Conservation (phyloP, 1,140 invertebrate species). For the Aphaenogaster ashmeadi region DNA sequence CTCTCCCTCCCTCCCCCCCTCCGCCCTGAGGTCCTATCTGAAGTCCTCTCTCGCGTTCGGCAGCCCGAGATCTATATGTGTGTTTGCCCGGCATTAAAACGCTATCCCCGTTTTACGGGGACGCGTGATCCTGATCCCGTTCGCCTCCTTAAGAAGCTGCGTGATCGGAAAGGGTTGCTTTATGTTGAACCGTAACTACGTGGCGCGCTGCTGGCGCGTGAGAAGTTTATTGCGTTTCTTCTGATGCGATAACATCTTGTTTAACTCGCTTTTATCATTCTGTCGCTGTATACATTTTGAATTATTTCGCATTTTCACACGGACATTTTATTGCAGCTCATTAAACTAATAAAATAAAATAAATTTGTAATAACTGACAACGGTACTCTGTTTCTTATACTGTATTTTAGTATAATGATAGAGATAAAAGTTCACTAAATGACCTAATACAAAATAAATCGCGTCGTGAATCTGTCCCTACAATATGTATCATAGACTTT, state of each 20-base stretch:
- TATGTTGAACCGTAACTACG: slow-evolving; percentile 43
- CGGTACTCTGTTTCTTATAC: not conserved
- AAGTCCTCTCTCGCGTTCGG: slow-evolving; percentile 57
- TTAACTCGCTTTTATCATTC: not conserved
- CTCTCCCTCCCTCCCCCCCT: slow-evolving; percentile 32
- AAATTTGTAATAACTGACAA: not conserved
- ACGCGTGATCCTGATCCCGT: slow-evolving; percentile 67
- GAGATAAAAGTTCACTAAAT: not conserved
- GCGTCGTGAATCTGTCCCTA: not conserved
- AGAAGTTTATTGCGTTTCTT: slow-evolving; percentile 36
- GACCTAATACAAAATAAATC: slow-evolving; percentile 2
- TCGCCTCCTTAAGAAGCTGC: slow-evolving; percentile 69
- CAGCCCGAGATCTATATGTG: slow-evolving; percentile 61
- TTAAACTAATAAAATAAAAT: slow-evolving; percentile 9
- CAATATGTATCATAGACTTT: not conserved
- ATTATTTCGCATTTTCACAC: not conserved
- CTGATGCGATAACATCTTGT: not conserved
- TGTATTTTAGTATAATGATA: not conserved
- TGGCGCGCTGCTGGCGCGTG: not conserved
- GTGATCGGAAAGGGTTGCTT: slow-evolving; percentile 38
- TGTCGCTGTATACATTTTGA: not conserved
- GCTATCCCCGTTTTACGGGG: slow-evolving; percentile 66
- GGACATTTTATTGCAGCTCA: not conserved
- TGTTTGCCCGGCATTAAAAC: slow-evolving; percentile 77
- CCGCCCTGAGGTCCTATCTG: slow-evolving; percentile 35